These are phyloP conservation scores for Stomatorhinus ivindoensis DNA, from an alignment of 2,113 vertebrate species.

Conservation along the genomic window DNA sequence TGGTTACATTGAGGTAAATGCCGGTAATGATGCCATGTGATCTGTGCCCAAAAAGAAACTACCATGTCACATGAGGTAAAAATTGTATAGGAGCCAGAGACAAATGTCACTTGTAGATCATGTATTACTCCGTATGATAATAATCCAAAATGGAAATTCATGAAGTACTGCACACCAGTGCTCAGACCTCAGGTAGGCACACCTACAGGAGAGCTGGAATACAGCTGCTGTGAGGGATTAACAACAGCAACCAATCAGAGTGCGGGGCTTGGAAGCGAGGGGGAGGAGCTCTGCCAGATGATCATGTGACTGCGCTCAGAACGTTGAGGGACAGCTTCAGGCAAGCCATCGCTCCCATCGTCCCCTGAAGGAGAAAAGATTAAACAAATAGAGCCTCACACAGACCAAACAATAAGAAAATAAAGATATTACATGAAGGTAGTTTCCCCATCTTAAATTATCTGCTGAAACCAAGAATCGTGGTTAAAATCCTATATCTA, in stretches of 20 bases:
- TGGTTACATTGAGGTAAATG: constrained; percentile 13
- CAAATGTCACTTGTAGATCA: not conserved
- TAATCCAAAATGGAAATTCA: not conserved
- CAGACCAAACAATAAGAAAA: not conserved
- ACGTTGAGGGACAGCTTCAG: constrained; percentile 46
- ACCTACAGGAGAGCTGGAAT: not conserved
- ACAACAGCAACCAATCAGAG: constrained; percentile 40
- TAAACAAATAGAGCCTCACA: not conserved
- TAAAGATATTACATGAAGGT: not conserved
- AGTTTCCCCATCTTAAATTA: not conserved
- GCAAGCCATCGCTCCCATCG: constrained; percentile 48
- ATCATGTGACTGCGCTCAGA: constrained; percentile 68
- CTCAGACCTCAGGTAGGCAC: not conserved
- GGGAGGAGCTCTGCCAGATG: constrained; percentile 57
- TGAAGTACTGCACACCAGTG: not conserved
- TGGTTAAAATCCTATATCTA: not conserved
- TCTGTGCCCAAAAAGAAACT: not conserved
- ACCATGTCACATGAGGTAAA: not conserved
- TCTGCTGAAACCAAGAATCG: not conserved
- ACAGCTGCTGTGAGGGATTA: not conserved
- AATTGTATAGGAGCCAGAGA: not conserved
- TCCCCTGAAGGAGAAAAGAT: constrained; percentile 50
- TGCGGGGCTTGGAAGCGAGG: constrained; percentile 44
- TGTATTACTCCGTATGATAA: not conserved
- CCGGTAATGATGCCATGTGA: not conserved